A percentile compares a stretch with the other conserved stretches of the same genome.
Evolutionary conservation across 2,797 vertebrate species (phyloP).

Genomic region (Kryptolebias ocellatus): DNA sequence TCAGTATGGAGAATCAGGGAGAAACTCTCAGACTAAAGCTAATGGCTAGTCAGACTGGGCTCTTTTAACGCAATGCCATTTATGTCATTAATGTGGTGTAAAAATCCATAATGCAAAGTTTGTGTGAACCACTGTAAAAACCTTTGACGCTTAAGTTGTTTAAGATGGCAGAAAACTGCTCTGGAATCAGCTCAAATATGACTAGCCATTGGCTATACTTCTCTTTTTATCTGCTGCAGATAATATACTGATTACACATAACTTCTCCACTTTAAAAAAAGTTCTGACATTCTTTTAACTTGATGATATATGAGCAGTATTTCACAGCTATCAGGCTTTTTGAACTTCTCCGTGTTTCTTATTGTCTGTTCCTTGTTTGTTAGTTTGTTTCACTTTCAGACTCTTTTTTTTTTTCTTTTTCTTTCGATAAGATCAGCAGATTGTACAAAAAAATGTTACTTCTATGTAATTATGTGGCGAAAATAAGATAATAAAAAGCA

Average conservation of each 20-base stretch:
- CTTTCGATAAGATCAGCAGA: neutral
- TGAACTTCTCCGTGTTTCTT: constrained; percentile 18
- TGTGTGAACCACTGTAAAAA: too few relatives aligned
- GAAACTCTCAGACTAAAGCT: too few relatives aligned
- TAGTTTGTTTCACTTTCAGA: neutral
- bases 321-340: constrained; percentile 14
- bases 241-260: neutral
- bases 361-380: constrained; percentile 15
- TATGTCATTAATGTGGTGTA: too few relatives aligned
- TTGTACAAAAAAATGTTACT: neutral
- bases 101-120: too few relatives aligned
- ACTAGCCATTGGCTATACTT: too few relatives aligned
- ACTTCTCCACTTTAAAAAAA: neutral
- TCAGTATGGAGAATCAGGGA: too few relatives aligned
- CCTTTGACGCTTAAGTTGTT: too few relatives aligned
- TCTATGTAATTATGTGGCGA: neutral
- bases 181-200: too few relatives aligned
- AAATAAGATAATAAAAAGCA: neutral
- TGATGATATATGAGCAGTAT: constrained; percentile 25
- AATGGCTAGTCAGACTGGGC: too few relatives aligned
- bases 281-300: neutral
- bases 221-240: too few relatives aligned
- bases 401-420: neutral
- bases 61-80: too few relatives aligned
- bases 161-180: too few relatives aligned